These are phyloP conservation scores for Acanthopleura granulata DNA, from an alignment of 2,888 invertebrate genomes.

Conservation along the genomic window DNA sequence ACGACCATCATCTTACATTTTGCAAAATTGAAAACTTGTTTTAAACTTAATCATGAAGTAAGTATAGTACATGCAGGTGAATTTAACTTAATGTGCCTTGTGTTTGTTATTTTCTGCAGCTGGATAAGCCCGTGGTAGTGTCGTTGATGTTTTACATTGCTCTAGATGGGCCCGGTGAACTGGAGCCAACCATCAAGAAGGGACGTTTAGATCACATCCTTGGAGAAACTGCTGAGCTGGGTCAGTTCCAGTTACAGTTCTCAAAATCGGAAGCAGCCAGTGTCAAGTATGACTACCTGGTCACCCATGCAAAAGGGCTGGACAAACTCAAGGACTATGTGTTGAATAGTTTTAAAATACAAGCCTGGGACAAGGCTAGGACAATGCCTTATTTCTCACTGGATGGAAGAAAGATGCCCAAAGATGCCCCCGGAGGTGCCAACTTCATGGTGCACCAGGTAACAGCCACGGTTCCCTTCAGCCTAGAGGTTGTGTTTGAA, in stretches of 20 bases:
- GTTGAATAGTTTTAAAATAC: constrained; percentile 50
- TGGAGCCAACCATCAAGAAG: constrained; percentile 55
- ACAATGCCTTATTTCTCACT: constrained; percentile 56
- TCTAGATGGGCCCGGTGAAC: constrained; percentile 74
- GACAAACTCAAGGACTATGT: constrained; percentile 61
- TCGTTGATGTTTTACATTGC: constrained; percentile 68
- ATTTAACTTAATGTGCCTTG: constrained; percentile 17
- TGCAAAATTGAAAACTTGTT: not conserved
- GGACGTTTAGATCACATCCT: constrained; percentile 74
- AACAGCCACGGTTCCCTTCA: constrained; percentile 77
- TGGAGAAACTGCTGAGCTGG: constrained; percentile 84
- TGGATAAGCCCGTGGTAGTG: constrained; percentile 46
- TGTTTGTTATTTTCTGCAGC: constrained; percentile 33
- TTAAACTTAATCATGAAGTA: too few relatives aligned
- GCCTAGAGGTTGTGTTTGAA: constrained; percentile 86
- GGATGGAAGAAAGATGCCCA: constrained; percentile 58
- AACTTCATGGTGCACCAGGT: constrained; percentile 70
- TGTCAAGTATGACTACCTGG: constrained; percentile 53
- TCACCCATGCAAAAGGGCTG: constrained; percentile 51
- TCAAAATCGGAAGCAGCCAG: constrained; percentile 59
- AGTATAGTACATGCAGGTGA: constrained; percentile 14
- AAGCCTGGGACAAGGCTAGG: constrained; percentile 58
- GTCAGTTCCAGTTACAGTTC: constrained; percentile 80
- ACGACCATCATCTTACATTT: not conserved
- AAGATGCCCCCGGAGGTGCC: constrained; percentile 58